These are phyloP conservation scores for Chesias legatella DNA, from an alignment of 2,888 invertebrate genomes.

Conservation along the genomic window DNA sequence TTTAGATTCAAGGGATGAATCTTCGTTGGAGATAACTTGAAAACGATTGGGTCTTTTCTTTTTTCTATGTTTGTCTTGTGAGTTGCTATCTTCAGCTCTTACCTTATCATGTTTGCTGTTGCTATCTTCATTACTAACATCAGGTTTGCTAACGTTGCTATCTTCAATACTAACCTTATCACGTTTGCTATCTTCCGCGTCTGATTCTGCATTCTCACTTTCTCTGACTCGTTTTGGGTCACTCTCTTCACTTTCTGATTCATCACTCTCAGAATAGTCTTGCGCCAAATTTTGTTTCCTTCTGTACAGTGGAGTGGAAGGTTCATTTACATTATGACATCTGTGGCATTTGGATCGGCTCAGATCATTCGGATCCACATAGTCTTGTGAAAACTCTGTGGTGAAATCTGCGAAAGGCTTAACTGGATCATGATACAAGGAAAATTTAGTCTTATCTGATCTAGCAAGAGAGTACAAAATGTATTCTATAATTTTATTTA, in stretches of 20 bases:
- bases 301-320: constrained; percentile 29
- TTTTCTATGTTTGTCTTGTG: neutral
- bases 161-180: too few relatives aligned
- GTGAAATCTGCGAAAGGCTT: neutral
- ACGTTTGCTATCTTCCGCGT: too few relatives aligned
- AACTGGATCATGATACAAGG: neutral
- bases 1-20: constrained; percentile 2
- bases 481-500: too few relatives aligned
- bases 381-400: constrained; percentile 25
- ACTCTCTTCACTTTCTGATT: too few relatives aligned
- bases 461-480: too few relatives aligned
- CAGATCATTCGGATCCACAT: constrained; percentile 28
- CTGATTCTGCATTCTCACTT: too few relatives aligned
- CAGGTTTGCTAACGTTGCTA: too few relatives aligned
- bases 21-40: constrained; percentile 4
- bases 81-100: too few relatives aligned
- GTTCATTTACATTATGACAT: neutral
- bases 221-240: too few relatives aligned
- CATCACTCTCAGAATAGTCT: neutral
- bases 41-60: constrained; percentile 2
- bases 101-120: too few relatives aligned
- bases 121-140: too few relatives aligned
- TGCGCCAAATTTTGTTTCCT: constrained; percentile 18
- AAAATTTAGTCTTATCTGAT: too few relatives aligned
- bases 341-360: neutral